phyloP scores from a whole-genome alignment of 1,140 invertebrate species.

The Brachionus sp. region DNA sequence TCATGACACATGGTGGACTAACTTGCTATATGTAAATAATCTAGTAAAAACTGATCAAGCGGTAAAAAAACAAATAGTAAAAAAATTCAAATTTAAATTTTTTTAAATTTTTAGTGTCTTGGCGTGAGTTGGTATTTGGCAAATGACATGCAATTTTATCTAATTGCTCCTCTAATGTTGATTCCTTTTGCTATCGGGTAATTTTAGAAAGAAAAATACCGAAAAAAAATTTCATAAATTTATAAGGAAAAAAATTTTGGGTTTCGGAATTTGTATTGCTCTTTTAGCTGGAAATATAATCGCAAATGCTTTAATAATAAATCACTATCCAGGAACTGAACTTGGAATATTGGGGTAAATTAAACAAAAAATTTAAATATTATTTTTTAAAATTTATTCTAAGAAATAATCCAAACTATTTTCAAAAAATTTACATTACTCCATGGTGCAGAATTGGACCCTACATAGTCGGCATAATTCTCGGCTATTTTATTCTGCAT shows the following conservation, averaged over 20 bases:
- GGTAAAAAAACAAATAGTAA: neutral
- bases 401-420: neutral
- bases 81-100: neutral
- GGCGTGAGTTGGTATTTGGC: conserved; percentile 73
- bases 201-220: neutral
- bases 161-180: conserved; percentile 66
- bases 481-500: conserved; percentile 52
- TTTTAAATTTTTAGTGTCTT: conserved; percentile 63
- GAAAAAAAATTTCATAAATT: neutral
- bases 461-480: conserved; percentile 61
- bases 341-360: conserved; percentile 23
- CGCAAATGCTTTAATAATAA: neutral
- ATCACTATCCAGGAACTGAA: conserved; percentile 25
- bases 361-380: neutral
- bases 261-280: neutral
- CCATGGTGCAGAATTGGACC: conserved; percentile 59
- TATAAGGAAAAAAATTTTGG: conserved; percentile 10
- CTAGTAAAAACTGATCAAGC: conserved; percentile 65
- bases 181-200: conserved; percentile 47
- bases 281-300: conserved; percentile 16
- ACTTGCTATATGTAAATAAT: conserved; percentile 60
- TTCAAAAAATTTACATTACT: conserved; percentile 12
- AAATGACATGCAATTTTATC: conserved; percentile 75
- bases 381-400: neutral
- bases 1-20: conserved; percentile 33